Base-by-base conservation (phyloP, 2,113 vertebrate species). In the Pitta sordida region DNA sequence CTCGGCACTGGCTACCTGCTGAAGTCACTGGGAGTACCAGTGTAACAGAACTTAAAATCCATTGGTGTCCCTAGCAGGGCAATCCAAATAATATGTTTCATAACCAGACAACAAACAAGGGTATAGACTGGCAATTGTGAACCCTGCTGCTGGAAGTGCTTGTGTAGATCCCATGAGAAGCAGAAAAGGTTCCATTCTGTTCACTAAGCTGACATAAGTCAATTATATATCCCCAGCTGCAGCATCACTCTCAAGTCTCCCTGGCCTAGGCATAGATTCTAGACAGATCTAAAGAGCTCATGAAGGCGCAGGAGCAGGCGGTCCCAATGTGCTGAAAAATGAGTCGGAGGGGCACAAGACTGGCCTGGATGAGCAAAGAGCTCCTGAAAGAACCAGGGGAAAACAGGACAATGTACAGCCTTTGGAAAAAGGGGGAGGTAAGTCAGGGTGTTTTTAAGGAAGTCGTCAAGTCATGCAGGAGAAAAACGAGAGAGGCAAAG, bases 161-260 rank as follows among this genome's bases (percentile, higher is more conserved):
- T 37, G 2, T 12, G 7, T 10, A 32, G 34, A 58, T 69, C 41
- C 62, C 53, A 14, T 4, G 44, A 62, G 53, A 92, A n/a, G 34
- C 29, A 13, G 3, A 89, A 73, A 62, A 78, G 58, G 39, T 52
- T 74, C 73, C 55, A 2, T 26, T 17, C 19, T 18, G 18, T 44
- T 60, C 65, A 26, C 18, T 55, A 23, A 30, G 8, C 3, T 2
- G 27, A 24, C 0, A 0, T 30, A 74, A 75, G 16, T 60, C 58
- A 71, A 52, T 3, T 55, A 23, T 1, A 3, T 7, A 64, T 55
- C 37, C 37, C 29, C 59, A 41, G 74, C 41, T 81, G 59, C 59
- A 87, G 15, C 75, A 30, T 9, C 26, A 6, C 55, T 71, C 49
- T 11, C 19, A 32, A n/a, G 32, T 24, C 51, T 65, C 30, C 59